Conservation (phyloP, 2,888 invertebrate species). For the Cylindroiulus punctatus region DNA sequence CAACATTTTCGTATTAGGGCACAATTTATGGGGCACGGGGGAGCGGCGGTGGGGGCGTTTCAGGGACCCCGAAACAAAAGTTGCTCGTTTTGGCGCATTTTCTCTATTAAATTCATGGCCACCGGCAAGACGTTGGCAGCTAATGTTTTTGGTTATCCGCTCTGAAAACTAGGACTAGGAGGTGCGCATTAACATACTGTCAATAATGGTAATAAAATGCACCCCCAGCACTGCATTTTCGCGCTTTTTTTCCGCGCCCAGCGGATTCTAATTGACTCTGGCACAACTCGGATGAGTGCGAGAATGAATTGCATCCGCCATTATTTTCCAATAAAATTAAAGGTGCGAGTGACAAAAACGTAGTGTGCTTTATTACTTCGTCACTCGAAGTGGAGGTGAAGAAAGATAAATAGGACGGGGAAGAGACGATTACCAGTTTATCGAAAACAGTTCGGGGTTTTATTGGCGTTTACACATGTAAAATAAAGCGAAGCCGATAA, state of each 20-base stretch:
- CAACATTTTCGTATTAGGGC: conserved; percentile 40
- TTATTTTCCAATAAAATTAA: conserved; percentile 47
- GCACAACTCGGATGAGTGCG: background rate
- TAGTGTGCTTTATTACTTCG: conserved; percentile 12
- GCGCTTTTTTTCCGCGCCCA: conserved; percentile 13
- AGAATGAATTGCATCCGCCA: conserved; percentile 39
- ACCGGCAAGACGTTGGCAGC: conserved; percentile 39
- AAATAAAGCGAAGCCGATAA: conserved; percentile 36
- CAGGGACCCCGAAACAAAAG: background rate
- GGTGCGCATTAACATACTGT: conserved; percentile 43
- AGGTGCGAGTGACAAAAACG: background rate
- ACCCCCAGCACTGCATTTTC: conserved; percentile 41
- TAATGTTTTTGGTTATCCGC: conserved; percentile 36
- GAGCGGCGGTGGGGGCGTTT: background rate
- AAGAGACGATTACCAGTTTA: conserved; percentile 37
- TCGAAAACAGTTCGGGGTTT: conserved; percentile 35
- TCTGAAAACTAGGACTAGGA: background rate
- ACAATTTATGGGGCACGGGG: conserved; percentile 32
- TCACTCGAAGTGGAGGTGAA: conserved; percentile 19
- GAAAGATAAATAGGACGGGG: conserved; percentile 22
- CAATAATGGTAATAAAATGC: conserved; percentile 47
- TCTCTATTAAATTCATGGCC: conserved; percentile 39
- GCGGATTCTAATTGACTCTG: conserved; percentile 43
- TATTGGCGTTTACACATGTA: conserved; percentile 42
- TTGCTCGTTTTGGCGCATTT: conserved; percentile 30